phyloP scores from a whole-genome alignment of 2,888 invertebrate genomes.

The Polylopha cassiicola region DNA sequence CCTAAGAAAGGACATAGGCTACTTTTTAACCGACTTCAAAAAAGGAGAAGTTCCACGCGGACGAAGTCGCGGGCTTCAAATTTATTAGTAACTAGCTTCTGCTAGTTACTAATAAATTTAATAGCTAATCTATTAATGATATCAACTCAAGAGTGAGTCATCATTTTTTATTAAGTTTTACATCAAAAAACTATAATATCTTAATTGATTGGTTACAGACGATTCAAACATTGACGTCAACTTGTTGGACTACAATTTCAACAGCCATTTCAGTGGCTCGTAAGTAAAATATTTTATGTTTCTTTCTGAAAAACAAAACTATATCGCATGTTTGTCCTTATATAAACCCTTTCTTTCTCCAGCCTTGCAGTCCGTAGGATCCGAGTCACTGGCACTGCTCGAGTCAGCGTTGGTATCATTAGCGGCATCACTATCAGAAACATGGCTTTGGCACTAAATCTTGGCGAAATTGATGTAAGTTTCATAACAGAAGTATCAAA shows the following conservation, averaged over 20 bases:
- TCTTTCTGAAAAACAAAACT: neutral
- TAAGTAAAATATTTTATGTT: constrained; percentile 15
- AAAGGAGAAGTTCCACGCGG: too few relatives aligned
- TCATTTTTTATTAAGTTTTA: constrained; percentile 23
- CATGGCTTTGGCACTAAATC: constrained; percentile 33
- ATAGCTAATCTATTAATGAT: too few relatives aligned
- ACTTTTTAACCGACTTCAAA: too few relatives aligned
- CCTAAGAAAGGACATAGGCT: too few relatives aligned
- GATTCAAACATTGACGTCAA: constrained; percentile 16
- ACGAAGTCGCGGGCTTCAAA: too few relatives aligned
- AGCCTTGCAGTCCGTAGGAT: constrained; percentile 38
- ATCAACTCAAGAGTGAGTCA: too few relatives aligned
- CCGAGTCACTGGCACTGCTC: constrained; percentile 32
- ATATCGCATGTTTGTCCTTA: neutral
- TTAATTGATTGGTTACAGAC: constrained; percentile 30
- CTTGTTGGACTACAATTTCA: constrained; percentile 22
- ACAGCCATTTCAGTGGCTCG: constrained; percentile 25
- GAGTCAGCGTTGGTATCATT: constrained; percentile 39
- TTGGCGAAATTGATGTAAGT: constrained; percentile 43
- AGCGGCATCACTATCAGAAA: constrained; percentile 41
- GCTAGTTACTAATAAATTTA: too few relatives aligned
- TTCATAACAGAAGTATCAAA: too few relatives aligned
- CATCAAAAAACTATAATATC: constrained; percentile 16
- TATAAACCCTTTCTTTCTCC: constrained; percentile 13
- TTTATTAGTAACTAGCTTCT: too few relatives aligned